Conservation (phyloP, 35 echinoderm and acorn worm genomes). For the Patiria miniata region DNA sequence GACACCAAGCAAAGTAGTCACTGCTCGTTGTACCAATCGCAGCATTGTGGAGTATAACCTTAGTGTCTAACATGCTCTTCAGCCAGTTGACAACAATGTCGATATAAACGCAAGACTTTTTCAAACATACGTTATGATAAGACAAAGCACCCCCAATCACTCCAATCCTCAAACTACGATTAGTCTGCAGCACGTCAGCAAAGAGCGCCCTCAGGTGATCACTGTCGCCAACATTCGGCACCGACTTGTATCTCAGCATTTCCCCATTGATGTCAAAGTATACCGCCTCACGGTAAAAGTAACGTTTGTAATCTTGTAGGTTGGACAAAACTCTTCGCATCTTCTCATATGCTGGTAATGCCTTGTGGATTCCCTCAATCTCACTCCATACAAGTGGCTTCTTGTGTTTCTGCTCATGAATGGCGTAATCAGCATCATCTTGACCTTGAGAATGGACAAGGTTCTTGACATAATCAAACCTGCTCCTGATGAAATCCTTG, state of each 20-base stretch:
- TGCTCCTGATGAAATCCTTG: background rate
- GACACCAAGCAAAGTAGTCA: slow-evolving; percentile 77
- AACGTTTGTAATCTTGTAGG: slow-evolving; percentile 55
- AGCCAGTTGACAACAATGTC: slow-evolving; percentile 62
- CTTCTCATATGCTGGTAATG: slow-evolving; percentile 69
- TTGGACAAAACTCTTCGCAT: slow-evolving; percentile 62
- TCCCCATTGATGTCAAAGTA: slow-evolving; percentile 49
- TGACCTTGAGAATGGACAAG: background rate
- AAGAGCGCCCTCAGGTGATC: slow-evolving; percentile 31
- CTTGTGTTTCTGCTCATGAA: background rate
- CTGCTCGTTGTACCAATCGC: slow-evolving; percentile 59
- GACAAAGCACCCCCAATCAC: slow-evolving; percentile 48
- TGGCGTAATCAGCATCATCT: background rate
- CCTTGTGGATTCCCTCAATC: slow-evolving; percentile 17
- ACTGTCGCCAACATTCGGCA: slow-evolving; percentile 55
- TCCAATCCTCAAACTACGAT: slow-evolving; percentile 64
- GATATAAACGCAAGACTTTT: slow-evolving; percentile 56
- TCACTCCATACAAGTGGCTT: background rate
- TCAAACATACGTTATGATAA: slow-evolving; percentile 26
- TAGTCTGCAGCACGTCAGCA: slow-evolving; percentile 71
- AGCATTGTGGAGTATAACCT: slow-evolving; percentile 68
- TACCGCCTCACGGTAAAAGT: slow-evolving; percentile 20
- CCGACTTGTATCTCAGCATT: slow-evolving; percentile 73
- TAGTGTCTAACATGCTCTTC: slow-evolving; percentile 40
- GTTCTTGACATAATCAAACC: slow-evolving; percentile 7